Conservation (phyloP, 1,140 invertebrate genomes). For the Parasteatoda tepidariorum region DNA sequence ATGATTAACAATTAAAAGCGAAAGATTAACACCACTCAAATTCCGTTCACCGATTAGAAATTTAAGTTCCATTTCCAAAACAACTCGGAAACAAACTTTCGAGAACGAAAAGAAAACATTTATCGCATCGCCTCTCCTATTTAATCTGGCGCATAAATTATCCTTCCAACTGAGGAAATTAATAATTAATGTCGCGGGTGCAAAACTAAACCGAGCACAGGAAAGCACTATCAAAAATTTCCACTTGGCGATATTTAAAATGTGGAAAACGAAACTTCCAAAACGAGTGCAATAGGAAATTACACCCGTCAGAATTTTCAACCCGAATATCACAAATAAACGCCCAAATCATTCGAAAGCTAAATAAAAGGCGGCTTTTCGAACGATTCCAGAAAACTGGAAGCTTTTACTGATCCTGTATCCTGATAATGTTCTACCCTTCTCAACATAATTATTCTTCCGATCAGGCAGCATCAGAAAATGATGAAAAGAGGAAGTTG, state of each 20-base stretch:
- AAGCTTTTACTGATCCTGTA: neutral
- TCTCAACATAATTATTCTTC: conserved; percentile 15
- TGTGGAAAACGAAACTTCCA: neutral
- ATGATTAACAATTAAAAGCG: neutral
- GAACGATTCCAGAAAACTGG: neutral
- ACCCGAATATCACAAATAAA: neutral
- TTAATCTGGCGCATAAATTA: neutral
- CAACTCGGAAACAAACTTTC: neutral
- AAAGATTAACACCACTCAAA: neutral
- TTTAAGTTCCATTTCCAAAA: neutral
- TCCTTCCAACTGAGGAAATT: neutral
- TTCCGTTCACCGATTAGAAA: neutral
- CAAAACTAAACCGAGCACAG: neutral
- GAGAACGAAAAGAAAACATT: too few species aligned
- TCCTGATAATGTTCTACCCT: neutral
- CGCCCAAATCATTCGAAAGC: neutral
- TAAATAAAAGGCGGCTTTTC: neutral
- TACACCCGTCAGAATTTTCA: neutral
- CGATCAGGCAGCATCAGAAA: neutral
- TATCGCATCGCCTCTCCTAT: neutral
- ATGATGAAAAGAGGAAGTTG: conserved; percentile 32
- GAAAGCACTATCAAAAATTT: conserved; percentile 9
- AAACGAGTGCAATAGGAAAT: neutral
- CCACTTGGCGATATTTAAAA: conserved; percentile 1
- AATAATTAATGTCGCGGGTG: neutral